Conservation (phyloP, 1,140 invertebrate species). For the Oppia nitens region DNA sequence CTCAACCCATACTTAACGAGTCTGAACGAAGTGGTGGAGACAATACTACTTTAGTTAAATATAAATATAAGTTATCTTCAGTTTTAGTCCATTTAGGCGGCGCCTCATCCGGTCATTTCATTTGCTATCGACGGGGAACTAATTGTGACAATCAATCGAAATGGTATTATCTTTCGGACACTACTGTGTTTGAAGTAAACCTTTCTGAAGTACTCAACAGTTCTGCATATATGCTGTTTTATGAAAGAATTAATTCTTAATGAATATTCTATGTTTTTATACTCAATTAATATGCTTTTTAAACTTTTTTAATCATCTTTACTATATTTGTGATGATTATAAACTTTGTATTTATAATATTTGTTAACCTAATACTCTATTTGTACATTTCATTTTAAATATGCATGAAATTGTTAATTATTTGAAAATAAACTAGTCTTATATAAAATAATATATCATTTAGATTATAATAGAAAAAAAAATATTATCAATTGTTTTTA, state of each 20-base stretch:
- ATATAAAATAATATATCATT: no score
- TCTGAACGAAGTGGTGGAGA: background rate
- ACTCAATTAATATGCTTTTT: no score
- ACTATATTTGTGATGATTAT: no score
- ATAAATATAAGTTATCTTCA: constrained; percentile 51
- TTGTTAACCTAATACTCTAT: no score
- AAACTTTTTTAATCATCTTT: no score
- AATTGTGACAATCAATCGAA: constrained; percentile 23
- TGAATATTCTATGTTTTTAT: no score
- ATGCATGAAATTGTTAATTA: no score
- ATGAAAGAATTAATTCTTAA: constrained; percentile 30
- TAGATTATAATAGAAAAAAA: no score
- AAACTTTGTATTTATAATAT: no score
- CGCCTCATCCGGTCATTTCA: constrained; percentile 72
- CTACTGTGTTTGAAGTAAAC: constrained; percentile 26
- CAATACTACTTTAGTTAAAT: background rate
- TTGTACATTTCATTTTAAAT: no score
- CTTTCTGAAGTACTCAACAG: constrained; percentile 28
- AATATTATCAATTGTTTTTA: no score
- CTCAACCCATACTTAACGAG: background rate
- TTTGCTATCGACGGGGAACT: constrained; percentile 60
- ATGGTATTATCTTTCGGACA: constrained; percentile 34
- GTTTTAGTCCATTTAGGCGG: constrained; percentile 78
- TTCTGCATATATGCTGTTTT: constrained; percentile 36
- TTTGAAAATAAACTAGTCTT: no score